Conservation (phyloP, 2,888 invertebrate genomes). For the Oscheius sp. region DNA sequence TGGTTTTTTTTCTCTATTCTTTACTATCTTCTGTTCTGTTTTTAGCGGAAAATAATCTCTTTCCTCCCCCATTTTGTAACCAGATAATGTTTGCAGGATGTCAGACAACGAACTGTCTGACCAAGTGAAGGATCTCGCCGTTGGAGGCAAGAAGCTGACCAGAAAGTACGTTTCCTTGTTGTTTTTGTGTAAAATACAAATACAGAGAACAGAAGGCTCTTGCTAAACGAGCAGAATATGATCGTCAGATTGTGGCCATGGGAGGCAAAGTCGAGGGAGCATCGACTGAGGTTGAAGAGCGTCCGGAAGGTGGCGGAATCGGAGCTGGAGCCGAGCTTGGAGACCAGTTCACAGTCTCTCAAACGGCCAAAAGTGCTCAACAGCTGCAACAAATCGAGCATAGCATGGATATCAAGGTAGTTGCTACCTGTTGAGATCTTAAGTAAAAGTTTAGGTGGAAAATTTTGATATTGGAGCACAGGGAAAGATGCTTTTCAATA, state of each 20-base stretch:
- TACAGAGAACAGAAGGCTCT: constrained; percentile 54
- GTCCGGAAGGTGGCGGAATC: constrained; percentile 63
- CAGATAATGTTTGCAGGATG: constrained; percentile 24
- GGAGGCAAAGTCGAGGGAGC: constrained; percentile 64
- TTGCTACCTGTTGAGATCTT: background rate
- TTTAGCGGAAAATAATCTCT: background rate
- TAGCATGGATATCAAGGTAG: constrained; percentile 92
- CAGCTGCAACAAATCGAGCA: constrained; percentile 83
- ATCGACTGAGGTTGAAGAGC: constrained; percentile 23
- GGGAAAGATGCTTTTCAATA: constrained; percentile 95
- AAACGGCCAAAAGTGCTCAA: constrained; percentile 79
- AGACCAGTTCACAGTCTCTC: constrained; percentile 94
- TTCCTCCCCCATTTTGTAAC: background rate
- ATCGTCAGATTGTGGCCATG: constrained; percentile 67
- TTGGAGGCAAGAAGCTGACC: constrained; percentile 44
- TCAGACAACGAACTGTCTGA: constrained; percentile 37
- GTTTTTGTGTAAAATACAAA: constrained; percentile 15
- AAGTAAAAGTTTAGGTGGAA: constrained; percentile 78
- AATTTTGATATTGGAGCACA: constrained; percentile 97
- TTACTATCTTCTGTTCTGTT: background rate
- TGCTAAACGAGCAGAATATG: constrained; percentile 62
- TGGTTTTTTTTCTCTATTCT: background rate
- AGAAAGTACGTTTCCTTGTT: constrained; percentile 44
- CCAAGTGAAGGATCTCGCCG: constrained; percentile 31
- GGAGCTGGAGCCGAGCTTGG: constrained; percentile 80